Evolutionary conservation across 2,888 invertebrate species (phyloP), one percentile per base, ranked within the genome.

Genomic region (Drosophila pullipes): DNA sequence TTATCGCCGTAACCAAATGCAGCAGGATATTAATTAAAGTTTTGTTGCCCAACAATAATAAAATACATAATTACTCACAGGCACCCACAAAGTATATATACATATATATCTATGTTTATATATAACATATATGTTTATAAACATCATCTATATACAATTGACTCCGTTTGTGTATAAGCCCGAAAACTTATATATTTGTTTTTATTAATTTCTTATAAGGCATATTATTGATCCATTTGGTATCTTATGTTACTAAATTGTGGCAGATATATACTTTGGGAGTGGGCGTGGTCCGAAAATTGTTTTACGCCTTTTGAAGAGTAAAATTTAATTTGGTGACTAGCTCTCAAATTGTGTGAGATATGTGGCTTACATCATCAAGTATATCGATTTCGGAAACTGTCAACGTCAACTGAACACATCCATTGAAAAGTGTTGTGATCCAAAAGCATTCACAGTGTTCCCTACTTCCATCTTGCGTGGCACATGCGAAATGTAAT

Each of bases 401-500:
- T 11, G 44, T 11, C 5, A 22, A 22, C 22, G 22, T 3, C 22
- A 44, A 44, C 11, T 3, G 47, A 4, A 16, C 47, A 47, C 9
- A 16, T 25, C 25, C 47, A 2, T 9, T 16, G 16, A 16, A 22
- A 47, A 16, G 22, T 7, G 22, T 16, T 47, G 47, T 22, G 4
- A 2, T 9, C 22, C 7, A 16, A 22, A 22, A 16, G 4, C 10
- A 1, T 41, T 35, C 49, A 28, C 59, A 59, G 35, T 30, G 52
- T n/a, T 47, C 44, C 63, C 47, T 22, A 5, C 9, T 16, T 74
- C 74, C 69, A 68, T 63, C 73, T 53, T 68, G 71, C 74, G 63
- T 57, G 52, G 81, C 31, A 54, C 53, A 68, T 72, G 72, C 65
- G 81, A 79, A 88, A 80, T 85, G 76, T 85, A 83, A 88, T 85